Base-by-base conservation (phyloP, 2,113 vertebrate species). In the Donacobius atricapilla region DNA sequence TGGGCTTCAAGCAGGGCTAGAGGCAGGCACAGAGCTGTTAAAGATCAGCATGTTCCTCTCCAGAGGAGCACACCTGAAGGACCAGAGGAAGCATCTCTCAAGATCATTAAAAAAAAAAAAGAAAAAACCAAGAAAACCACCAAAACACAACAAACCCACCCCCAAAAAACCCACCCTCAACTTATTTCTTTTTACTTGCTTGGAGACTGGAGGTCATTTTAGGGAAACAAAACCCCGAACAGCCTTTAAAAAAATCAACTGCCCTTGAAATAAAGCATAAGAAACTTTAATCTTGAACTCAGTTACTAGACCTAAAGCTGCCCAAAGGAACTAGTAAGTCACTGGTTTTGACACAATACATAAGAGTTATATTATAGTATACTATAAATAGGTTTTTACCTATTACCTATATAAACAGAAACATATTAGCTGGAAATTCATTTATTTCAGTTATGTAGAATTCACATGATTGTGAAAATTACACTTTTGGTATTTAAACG, bases 201-300 rank as follows among this genome's bases (percentile, higher is more conserved):
- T 35, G 7, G 18, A 23, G 3, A 48, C 22, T 61, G 15, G 6
- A 73, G 4, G 16, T 33, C 7, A 24, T 15, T 71, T 72, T 9
- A 22, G 1, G 3, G 9, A 68, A 42, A 45, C 0, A 57, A 65
- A 83, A 10, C 11, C 44, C 4, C 17, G 76, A 60, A 6, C 18
- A 76, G 2, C 5, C 10, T 45, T 54, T 6, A 3, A 27, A 21
- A 33, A 27, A 25, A 22, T 45, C 1, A 5, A 3, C 3, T 54
- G 10, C 4, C 39, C 6, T 37, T 78, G n/a, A 53, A 10, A 7
- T 30, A 77, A 83, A 70, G 21, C 37, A n/a, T 16, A 86, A 58
- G 9, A 48, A 73, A 35, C 51, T 77, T 81, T 54, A 7, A 40
- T 31, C 19, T 71, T 48, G 12, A 72, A 31, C 3, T 57, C 25